Conservation (phyloP, 2,113 vertebrate genomes). For the Scatophagus argus region DNA sequence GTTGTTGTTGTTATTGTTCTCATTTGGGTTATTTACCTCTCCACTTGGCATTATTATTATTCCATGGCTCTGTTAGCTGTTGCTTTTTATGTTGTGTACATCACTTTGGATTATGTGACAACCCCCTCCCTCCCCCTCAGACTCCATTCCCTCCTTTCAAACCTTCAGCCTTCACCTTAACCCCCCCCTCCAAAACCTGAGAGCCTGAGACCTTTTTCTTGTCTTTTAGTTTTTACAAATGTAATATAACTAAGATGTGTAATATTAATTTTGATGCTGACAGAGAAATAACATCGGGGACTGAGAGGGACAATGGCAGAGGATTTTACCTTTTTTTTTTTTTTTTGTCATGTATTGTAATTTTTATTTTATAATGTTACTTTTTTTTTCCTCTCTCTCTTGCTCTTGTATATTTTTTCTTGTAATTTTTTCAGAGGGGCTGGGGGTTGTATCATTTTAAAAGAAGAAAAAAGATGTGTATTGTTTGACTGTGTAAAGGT, state of each 20-base stretch:
- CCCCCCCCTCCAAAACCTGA: too few species aligned
- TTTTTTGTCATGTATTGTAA: slow-evolving; percentile 79
- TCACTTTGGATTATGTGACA: slow-evolving; percentile 61
- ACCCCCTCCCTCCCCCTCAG: slow-evolving; percentile 10
- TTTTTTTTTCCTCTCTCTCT: slow-evolving; percentile 74
- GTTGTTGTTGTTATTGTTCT: slow-evolving; percentile 77
- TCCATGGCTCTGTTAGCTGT: slow-evolving; percentile 71
- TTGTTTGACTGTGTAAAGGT: slow-evolving; percentile 82
- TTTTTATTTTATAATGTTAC: slow-evolving; percentile 83
- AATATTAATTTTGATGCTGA: slow-evolving; percentile 77
- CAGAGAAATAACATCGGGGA: slow-evolving; percentile 62
- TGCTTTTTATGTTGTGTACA: slow-evolving; percentile 72
- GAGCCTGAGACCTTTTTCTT: slow-evolving; percentile 39
- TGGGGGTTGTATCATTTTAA: slow-evolving; percentile 77
- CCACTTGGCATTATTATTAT: slow-evolving; percentile 68
- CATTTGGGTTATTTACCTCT: slow-evolving; percentile 71
- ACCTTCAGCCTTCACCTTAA: slow-evolving; percentile 49
- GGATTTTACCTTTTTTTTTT: slow-evolving; percentile 66
- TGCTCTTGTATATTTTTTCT: slow-evolving; percentile 77
- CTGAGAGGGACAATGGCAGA: slow-evolving; percentile 34
- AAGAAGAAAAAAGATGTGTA: slow-evolving; percentile 75
- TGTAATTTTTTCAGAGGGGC: slow-evolving; percentile 38
- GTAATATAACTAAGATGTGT: slow-evolving; percentile 82
- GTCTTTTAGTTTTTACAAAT: slow-evolving; percentile 76
- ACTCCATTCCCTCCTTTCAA: slow-evolving; percentile 59